These are phyloP conservation scores for Callaeas wilsoni DNA, from an alignment of 2,113 vertebrate genomes.

Conservation along the genomic window DNA sequence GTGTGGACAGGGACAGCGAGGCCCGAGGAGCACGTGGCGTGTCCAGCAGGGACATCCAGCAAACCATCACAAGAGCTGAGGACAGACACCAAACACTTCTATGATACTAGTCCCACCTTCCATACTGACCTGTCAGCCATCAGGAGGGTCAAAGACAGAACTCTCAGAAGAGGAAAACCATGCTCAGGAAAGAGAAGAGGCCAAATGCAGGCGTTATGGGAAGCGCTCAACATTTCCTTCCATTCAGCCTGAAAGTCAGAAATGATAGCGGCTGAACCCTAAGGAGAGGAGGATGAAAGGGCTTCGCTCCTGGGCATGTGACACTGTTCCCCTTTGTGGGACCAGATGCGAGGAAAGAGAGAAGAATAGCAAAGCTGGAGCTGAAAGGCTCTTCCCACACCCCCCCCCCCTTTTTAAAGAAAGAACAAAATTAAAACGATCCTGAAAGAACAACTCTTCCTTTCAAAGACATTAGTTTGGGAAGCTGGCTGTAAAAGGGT, in stretches of 20 bases:
- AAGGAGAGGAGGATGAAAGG: not conserved
- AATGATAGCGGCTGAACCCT: not conserved
- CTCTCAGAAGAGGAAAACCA: not conserved
- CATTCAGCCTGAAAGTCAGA: not conserved
- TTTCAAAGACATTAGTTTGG: conserved; percentile 50
- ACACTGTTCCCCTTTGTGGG: conserved; percentile 18
- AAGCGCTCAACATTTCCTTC: not conserved
- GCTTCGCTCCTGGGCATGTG: not conserved
- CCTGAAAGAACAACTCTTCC: conserved; percentile 60
- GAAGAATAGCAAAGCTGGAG: conserved; percentile 36
- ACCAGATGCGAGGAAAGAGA: conserved; percentile 5
- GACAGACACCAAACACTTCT: not conserved
- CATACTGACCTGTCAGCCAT: not conserved
- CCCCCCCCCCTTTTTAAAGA: not conserved
- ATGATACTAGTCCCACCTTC: not conserved
- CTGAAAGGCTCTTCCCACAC: conserved; percentile 25
- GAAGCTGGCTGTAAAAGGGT: conserved; percentile 42
- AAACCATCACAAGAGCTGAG: not conserved
- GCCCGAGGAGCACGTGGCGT: not conserved
- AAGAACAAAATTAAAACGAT: conserved; percentile 32
- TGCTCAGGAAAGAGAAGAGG: not conserved
- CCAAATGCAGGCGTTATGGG: rapidly evolving
- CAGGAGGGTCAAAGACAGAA: rapidly evolving
- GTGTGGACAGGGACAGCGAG: not conserved
- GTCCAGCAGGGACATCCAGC: not conserved